A percentile compares a stretch with the other conserved stretches of the same genome.
Evolutionary conservation across 2,113 vertebrate species (phyloP).

Genomic region (Bothrops jararaca): DNA sequence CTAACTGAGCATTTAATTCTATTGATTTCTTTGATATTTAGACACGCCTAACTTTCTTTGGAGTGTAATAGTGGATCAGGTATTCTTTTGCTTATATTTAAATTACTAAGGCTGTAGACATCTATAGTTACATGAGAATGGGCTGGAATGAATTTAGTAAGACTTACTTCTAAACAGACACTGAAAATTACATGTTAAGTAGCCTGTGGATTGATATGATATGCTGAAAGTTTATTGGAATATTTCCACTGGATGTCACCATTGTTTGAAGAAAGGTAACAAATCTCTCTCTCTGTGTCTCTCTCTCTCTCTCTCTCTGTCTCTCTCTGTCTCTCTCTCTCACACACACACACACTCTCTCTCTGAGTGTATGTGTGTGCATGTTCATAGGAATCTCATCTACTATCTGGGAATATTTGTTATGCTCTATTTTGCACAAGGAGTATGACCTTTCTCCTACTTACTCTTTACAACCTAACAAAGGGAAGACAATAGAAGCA

Average conservation of each 20-base stretch:
- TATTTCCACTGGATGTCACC: background rate
- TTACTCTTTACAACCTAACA: background rate
- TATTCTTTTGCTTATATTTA: background rate
- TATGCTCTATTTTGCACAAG: background rate
- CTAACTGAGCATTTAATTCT: conserved; percentile 9
- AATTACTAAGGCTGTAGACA: background rate
- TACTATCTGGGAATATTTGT: background rate
- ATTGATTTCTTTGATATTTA: conserved; percentile 4
- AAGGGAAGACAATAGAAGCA: background rate
- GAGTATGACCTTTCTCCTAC: background rate
- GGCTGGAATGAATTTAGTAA: background rate
- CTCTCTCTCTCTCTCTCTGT: too few relatives aligned
- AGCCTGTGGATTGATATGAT: background rate
- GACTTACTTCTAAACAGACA: background rate
- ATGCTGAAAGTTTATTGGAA: background rate
- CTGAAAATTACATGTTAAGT: background rate
- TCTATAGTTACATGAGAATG: background rate
- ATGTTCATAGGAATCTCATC: background rate
- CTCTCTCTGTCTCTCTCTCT: too few relatives aligned
- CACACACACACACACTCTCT: too few relatives aligned
- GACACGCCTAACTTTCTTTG: background rate
- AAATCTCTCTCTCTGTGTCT: background rate
- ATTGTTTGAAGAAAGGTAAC: background rate
- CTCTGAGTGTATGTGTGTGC: background rate
- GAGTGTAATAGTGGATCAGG: background rate